Base-by-base conservation (phyloP, 2,797 vertebrate species). In the Mormyrus hasselquistii region DNA sequence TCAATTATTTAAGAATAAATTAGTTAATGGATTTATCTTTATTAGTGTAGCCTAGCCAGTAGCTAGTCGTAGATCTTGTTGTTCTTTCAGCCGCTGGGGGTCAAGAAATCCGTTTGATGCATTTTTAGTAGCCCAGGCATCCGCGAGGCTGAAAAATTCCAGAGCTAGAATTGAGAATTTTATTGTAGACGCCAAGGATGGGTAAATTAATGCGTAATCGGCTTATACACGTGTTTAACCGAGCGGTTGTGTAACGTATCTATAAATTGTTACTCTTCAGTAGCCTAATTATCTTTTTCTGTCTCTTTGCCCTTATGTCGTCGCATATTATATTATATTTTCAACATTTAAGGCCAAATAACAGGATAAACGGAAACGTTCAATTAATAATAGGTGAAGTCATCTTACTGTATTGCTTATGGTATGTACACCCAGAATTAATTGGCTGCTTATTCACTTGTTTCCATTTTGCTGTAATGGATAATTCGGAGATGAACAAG, bases 21-120 rank as follows among this genome's bases (percentile, higher is more conserved):
- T 69, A 92, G 89, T 94, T 95, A 95, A 95, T 94, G 95, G 91
- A 94, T 92, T 92, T 93, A 93, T 94, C 93, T 94, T 94, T 93
- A 95, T 93, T 91, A 53, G 76, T 22, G 88, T 62, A 38, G 4
- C 10, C 7, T 47, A 84, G 34, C 5, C 38, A 52, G 29, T 34
- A 50, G 16, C 50, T 34, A 34, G 34, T 22, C n/a, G 22, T 65
- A 19, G n/a, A 50, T 86, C 25, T 4, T 34, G 29, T 69, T 38
- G 57, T 41, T 82, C 76, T 82, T 82, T 47, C 38, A 47, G 19
- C 41, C 76, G 76, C 76, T 47, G 76, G 76, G 41, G 19, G 38
- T 47, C 76, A 82, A 82, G 41, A 8, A 79, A 79, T 79, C 38
- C 73, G 10, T 47, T 19, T 82, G 19, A 16, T 47, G 19, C 19